phyloP scores from a whole-genome alignment of 2,797 vertebrate genomes.

The Tarsius wallacei region DNA sequence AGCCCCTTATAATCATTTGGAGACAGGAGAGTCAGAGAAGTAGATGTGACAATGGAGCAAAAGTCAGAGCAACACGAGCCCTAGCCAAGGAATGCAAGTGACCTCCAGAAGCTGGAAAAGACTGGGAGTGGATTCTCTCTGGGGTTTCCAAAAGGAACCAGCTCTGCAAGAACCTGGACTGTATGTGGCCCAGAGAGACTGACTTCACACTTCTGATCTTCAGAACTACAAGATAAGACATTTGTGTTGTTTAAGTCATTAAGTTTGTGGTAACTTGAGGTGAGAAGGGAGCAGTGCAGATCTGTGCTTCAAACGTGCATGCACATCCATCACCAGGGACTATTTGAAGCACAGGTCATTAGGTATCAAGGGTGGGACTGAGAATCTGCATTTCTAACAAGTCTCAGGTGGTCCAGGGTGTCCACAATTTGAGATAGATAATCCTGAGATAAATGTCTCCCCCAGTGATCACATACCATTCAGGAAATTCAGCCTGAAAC shows the following conservation, averaged over 20 bases:
- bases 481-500: not conserved
- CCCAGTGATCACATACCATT: not conserved
- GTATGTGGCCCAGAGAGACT: not conserved
- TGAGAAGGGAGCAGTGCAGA: not conserved
- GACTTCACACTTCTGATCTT: not conserved
- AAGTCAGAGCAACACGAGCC: not conserved
- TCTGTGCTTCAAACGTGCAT: not conserved
- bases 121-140: too few relatives aligned
- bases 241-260: not conserved
- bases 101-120: not conserved
- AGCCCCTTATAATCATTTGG: not conserved
- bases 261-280: too few relatives aligned
- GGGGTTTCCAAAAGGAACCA: too few relatives aligned
- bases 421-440: not conserved
- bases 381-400: not conserved
- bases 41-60: not conserved
- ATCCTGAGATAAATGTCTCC: not conserved
- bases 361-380: not conserved
- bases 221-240: not conserved
- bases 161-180: too few relatives aligned
- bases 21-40: not conserved
- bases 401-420: not conserved
- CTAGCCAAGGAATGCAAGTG: not conserved
- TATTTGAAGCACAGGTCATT: not conserved
- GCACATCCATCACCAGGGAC: not conserved